A percentile compares a stretch with the other conserved stretches of the same genome.
These are phyloP conservation scores for Buathra laborator DNA, from an alignment of 2,888 invertebrate species.

Conservation along the genomic window DNA sequence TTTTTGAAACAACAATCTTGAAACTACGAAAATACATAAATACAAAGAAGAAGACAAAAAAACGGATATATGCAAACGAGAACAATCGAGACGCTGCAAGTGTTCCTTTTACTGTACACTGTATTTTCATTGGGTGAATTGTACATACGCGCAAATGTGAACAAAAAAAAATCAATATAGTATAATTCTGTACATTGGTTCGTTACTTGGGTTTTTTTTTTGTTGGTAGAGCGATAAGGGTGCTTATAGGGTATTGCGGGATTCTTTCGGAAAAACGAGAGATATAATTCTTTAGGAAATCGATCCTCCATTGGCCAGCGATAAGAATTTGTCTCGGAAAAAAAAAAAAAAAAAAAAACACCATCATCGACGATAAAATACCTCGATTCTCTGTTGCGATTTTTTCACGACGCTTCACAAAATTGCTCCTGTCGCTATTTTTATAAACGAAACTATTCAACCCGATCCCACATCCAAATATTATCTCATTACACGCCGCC, in stretches of 20 bases:
- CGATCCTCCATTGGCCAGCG: slow-evolving; percentile 29
- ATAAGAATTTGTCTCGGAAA: not conserved
- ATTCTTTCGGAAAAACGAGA: slow-evolving; percentile 17
- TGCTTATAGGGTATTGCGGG: slow-evolving; percentile 30
- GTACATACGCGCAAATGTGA: slow-evolving; percentile 67
- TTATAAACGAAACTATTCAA: slow-evolving; percentile 54
- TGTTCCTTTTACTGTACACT: slow-evolving; percentile 51
- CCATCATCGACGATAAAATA: slow-evolving; percentile 2
- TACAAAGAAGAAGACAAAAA: slow-evolving; percentile 7
- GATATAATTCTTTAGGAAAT: slow-evolving; percentile 19
- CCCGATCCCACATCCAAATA: not conserved
- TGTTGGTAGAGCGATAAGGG: slow-evolving; percentile 36
- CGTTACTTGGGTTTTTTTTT: not conserved
- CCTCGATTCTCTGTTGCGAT: slow-evolving; percentile 49
- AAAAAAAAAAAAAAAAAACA: slow-evolving; percentile 29
- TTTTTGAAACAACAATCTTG: not conserved
- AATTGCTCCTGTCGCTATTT: slow-evolving; percentile 65
- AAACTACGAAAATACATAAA: not conserved
- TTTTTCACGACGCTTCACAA: slow-evolving; percentile 49
- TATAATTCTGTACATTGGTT: slow-evolving; percentile 25
- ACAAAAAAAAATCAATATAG: slow-evolving; percentile 32
- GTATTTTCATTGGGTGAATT: slow-evolving; percentile 64
- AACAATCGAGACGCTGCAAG: slow-evolving; percentile 55
- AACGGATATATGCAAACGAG: slow-evolving; percentile 15
- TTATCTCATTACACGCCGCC: slow-evolving; percentile 1